Evolutionary conservation across 2,113 vertebrate species (phyloP), one percentile per base, ranked within the genome.

Genomic region (Bufo gargarizans): DNA sequence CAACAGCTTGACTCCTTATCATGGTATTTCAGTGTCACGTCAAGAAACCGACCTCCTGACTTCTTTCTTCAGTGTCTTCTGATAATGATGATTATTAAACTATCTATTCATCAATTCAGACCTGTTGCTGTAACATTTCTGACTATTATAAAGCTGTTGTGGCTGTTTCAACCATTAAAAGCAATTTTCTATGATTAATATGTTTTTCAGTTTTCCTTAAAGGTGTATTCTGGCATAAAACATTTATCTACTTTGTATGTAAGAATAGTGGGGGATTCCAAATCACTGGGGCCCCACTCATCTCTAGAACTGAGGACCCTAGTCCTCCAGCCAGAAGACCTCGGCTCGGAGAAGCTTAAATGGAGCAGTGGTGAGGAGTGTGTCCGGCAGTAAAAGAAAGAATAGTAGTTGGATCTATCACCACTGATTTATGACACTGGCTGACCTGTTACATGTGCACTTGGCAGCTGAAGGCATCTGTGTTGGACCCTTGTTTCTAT

Each of bases 11-110:
- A 83, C 20, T 80, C 43, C 77, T 49, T 67, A 67, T 67, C 43
- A 20, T 82, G 80, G 80, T 82, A 49, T 82, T 82, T 63, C 63
- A 69, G 12, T 83, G 61, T 83, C 63, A 45, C 61, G 6, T 83
- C 47, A 3, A 67, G 61, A 67, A 33, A 53, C 16, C 69, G 63
- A 67, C 81, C 16, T 22, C 56, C n/a, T n/a, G 43, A 65, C 43
- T 47, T 14, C 12, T 79, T 56, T 58, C n/a, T 79, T 55, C 13
- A 79, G 50, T 79, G 50, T 49, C 6, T 49, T 45, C 55, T 67
- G 81, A 69, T 69, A 53, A 71, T 82, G 10, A 82, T 84, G 63
- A 53, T 84, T 22, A 71, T 84, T 69, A 55, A 50, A 59, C 78
- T 50, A 81, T 67, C 82, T 69, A 33, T 83, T 83, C 47, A 53